Evolutionary conservation across 2,113 vertebrate genomes (phyloP).

Genomic region (Psephotus haematonotus): DNA sequence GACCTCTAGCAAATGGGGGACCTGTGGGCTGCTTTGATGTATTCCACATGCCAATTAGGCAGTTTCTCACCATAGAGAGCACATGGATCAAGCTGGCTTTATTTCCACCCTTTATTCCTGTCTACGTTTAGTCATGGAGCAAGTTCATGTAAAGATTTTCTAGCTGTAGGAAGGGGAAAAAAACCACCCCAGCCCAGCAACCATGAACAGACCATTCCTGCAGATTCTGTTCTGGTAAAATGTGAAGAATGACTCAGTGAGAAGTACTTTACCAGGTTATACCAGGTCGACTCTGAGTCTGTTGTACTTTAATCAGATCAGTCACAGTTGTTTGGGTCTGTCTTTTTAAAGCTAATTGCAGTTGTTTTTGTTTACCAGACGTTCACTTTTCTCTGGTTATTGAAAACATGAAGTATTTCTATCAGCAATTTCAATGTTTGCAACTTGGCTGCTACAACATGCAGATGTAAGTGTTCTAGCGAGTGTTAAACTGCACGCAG

Average conservation of each 20-base stretch:
- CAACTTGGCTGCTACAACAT: not conserved
- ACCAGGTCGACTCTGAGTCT: not conserved
- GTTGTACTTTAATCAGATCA: slow-evolving; percentile 53
- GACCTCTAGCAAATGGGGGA: not conserved
- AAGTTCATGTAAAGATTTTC: not conserved
- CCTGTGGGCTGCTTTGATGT: not conserved
- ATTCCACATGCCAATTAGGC: not conserved
- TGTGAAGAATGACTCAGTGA: slow-evolving; percentile 18
- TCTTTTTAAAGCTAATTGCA: not conserved
- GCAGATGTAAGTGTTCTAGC: not conserved
- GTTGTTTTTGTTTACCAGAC: slow-evolving; percentile 32
- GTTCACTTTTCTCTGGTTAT: not conserved
- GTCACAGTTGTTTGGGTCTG: slow-evolving; percentile 37
- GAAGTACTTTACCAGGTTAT: slow-evolving; percentile 38
- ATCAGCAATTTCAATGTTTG: not conserved
- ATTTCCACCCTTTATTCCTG: not conserved
- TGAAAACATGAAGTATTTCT: not conserved
- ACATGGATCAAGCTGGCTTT: not conserved
- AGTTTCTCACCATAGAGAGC: not conserved
- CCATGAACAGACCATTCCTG: not conserved
- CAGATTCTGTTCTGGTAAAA: not conserved
- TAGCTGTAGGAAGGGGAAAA: not conserved
- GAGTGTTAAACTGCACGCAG: not conserved
- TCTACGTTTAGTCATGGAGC: not conserved
- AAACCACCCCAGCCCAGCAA: not conserved